Evolutionary conservation across 2,797 vertebrate species (phyloP), one percentile per base, ranked within the genome.

Genomic region (Sebastes melanostomus): DNA sequence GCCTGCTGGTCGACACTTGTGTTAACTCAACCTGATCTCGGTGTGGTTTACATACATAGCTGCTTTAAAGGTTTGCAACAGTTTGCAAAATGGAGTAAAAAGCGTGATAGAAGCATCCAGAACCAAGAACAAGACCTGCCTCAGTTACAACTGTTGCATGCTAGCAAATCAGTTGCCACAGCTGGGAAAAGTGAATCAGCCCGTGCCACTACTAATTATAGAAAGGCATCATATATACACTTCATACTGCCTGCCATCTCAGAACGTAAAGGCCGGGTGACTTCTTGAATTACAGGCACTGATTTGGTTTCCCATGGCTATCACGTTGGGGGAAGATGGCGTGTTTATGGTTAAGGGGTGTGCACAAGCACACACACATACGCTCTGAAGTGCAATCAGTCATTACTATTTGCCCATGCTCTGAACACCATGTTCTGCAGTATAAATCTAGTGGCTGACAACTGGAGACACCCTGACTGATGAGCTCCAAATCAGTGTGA

Each of bases 291-390:
- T 85, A 89, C 88, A 93, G 73, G 66, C 82, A 14, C 82, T 58
- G 84, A 85, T 92, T 90, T 84, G 77, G 82, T 90, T 96, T 95
- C 95, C 92, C 92, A 94, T 93, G 91, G 85, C 86, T 87, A 77
- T 85, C 65, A 81, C 7, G 10, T 24, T 63, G 55, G 56, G 77
- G 75, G 63, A 81, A 84, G 78, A 86, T 60, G 73, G 56, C 50
- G 58, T 85, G 81, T 87, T 92, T 92, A 86, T 84, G 88, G 85
- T 88, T 79, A 63, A 78, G 30, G 67, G 69, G 74, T 72, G 70
- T 38, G 78, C 69, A 73, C 84, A 80, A 50, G 67, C 69, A 38
- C 74, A 62, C 42, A 52, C 54, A 63, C 42, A 60, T 34, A 73
- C 62, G 52, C 67, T 52, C 14, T 50, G 55, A 72, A 65, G 68